Conservation (phyloP, 2,113 vertebrate genomes). For the Oplegnathus fasciatus region DNA sequence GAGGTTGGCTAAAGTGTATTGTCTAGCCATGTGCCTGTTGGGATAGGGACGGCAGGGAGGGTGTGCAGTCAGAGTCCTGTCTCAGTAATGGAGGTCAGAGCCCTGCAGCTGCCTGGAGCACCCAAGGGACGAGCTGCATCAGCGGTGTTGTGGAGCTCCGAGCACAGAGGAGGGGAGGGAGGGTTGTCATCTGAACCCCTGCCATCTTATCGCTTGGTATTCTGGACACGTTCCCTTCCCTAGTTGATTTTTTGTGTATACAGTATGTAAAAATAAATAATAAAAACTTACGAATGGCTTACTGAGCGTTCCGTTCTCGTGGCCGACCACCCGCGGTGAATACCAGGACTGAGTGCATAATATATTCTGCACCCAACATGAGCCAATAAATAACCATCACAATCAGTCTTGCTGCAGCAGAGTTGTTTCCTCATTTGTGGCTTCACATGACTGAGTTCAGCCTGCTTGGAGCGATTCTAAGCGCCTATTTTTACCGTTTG, state of each 20-base stretch:
- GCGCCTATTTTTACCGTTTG: conserved; percentile 43
- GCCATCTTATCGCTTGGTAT: conserved; percentile 39
- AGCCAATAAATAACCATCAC: conserved; percentile 39
- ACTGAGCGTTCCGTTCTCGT: neutral
- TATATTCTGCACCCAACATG: conserved; percentile 1
- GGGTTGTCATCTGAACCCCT: conserved; percentile 6
- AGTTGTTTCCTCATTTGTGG: conserved; percentile 17
- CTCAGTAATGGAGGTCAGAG: conserved; percentile 70
- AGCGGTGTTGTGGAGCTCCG: conserved; percentile 2
- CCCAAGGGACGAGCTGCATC: conserved; percentile 53
- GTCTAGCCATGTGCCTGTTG: conserved; percentile 28
- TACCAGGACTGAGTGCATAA: neutral
- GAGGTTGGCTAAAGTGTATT: conserved; percentile 22
- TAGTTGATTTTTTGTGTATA: neutral
- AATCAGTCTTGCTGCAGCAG: conserved; percentile 22
- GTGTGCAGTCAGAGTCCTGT: conserved; percentile 41
- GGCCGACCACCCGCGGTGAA: conserved; percentile 14
- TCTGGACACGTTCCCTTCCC: conserved; percentile 21
- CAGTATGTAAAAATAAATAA: conserved; percentile 26
- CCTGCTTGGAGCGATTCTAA: neutral
- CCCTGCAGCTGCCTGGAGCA: conserved; percentile 41
- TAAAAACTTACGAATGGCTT: neutral
- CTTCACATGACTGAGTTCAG: conserved; percentile 41
- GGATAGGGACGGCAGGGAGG: conserved; percentile 26
- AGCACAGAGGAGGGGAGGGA: neutral